phyloP scores from a whole-genome alignment of 2,888 invertebrate species.

The Spilarctia lutea region DNA sequence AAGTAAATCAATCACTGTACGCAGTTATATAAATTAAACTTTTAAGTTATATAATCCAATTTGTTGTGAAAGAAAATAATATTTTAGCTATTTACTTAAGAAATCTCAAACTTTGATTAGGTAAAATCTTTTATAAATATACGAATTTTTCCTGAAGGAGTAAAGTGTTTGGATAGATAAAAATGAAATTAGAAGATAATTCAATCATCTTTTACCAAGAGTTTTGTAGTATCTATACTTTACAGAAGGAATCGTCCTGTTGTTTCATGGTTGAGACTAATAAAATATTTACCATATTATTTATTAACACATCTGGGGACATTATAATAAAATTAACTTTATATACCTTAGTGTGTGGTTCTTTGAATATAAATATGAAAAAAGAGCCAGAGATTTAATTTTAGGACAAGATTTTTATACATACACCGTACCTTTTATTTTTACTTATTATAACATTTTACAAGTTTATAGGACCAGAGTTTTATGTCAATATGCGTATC shows the following conservation, averaged over 20 bases:
- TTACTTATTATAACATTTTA: no score
- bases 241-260: not conserved
- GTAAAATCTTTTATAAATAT: not conserved
- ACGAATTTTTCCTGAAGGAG: not conserved
- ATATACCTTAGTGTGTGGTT: no score
- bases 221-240: not conserved
- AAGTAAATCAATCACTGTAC: slow-evolving; percentile 67
- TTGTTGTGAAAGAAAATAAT: not conserved
- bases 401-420: no score
- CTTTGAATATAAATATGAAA: no score
- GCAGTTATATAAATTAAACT: slow-evolving; percentile 21
- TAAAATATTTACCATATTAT: no score
- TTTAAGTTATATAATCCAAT: not conserved
- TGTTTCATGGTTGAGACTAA: not conserved
- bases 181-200: not conserved
- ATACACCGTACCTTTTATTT: no score
- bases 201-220: not conserved
- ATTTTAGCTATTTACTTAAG: not conserved
- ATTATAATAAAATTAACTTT: no score
- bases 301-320: no score
- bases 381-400: no score
- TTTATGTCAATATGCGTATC: no score
- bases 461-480: no score
- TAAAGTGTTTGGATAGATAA: not conserved
- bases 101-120: not conserved